Percentiles rank a stretch among this genome's conserved stretches.
phyloP scores from a whole-genome alignment of 1,140 invertebrate species.

The Dendroctonus valens region DNA sequence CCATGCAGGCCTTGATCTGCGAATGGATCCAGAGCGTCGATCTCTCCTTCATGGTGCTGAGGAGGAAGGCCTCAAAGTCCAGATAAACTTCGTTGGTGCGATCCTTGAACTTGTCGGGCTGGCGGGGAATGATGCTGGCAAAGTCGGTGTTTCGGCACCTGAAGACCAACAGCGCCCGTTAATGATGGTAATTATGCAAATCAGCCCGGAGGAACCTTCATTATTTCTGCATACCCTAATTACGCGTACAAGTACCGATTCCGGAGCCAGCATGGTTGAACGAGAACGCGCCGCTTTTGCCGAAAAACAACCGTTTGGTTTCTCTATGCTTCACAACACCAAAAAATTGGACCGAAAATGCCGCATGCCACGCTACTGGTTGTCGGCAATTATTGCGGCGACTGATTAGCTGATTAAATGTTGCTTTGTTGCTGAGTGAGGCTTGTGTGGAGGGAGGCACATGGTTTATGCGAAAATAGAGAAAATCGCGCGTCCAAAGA shows the following conservation, averaged over 20 bases:
- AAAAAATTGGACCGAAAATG: slow-evolving; percentile 9
- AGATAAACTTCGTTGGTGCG: slow-evolving; percentile 80
- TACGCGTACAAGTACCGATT: not conserved
- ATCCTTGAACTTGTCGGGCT: slow-evolving; percentile 76
- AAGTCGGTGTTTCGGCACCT: slow-evolving; percentile 82
- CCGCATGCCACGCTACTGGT: not conserved
- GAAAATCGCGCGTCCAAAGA: too few species aligned
- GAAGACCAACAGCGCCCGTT: slow-evolving; percentile 27
- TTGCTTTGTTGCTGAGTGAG: too few species aligned
- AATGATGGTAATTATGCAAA: slow-evolving; percentile 4
- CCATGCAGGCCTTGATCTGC: slow-evolving; percentile 85
- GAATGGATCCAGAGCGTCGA: slow-evolving; percentile 84
- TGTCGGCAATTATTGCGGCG: slow-evolving; percentile 3
- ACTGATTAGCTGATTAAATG: too few species aligned
- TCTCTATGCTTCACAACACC: slow-evolving; percentile 21
- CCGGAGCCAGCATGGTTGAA: not conserved
- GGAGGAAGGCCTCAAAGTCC: slow-evolving; percentile 82
- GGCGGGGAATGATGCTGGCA: slow-evolving; percentile 80
- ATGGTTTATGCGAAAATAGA: too few species aligned
- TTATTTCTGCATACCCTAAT: slow-evolving; percentile 20
- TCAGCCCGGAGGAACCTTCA: slow-evolving; percentile 1
- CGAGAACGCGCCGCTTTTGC: slow-evolving; percentile 6
- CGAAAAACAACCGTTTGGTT: slow-evolving; percentile 24
- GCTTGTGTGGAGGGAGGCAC: too few species aligned
- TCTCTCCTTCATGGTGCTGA: slow-evolving; percentile 79